Conservation (phyloP, 2,113 vertebrate genomes). For the Heptranchias perlo region DNA sequence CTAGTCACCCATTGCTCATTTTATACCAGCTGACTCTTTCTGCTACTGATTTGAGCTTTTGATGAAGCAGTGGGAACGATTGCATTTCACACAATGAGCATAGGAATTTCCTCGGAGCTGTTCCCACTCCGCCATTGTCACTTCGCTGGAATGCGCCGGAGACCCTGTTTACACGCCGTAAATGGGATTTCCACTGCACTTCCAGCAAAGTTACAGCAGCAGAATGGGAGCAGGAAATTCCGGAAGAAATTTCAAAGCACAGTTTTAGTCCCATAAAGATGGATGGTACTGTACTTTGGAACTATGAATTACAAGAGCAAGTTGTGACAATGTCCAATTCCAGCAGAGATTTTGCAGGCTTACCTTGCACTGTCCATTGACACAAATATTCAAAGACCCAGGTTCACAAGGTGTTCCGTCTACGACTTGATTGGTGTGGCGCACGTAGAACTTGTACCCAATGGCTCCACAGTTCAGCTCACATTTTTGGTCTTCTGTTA, state of each 20-base stretch:
- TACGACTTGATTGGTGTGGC: constrained; percentile 32
- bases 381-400: constrained; percentile 31
- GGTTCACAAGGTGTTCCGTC: constrained; percentile 38
- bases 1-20: background rate
- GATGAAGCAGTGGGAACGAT: background rate
- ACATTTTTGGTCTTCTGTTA: constrained; percentile 30
- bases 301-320: background rate
- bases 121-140: background rate
- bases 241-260: background rate
- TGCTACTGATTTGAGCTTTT: background rate
- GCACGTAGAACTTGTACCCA: constrained; percentile 39
- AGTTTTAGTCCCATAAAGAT: background rate
- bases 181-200: too few relatives aligned
- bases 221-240: background rate
- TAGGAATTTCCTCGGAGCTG: background rate
- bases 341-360: background rate
- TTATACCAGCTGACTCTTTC: background rate
- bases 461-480: constrained; percentile 40
- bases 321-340: background rate
- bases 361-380: constrained; percentile 37
- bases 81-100: background rate
- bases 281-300: background rate
- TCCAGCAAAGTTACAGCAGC: background rate
- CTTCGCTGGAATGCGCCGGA: background rate
- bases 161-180: background rate